A percentile compares a stretch with the other conserved stretches of the same genome.
Conservation (phyloP, 2,888 invertebrate genomes). For the Drosophila neotestacea region DNA sequence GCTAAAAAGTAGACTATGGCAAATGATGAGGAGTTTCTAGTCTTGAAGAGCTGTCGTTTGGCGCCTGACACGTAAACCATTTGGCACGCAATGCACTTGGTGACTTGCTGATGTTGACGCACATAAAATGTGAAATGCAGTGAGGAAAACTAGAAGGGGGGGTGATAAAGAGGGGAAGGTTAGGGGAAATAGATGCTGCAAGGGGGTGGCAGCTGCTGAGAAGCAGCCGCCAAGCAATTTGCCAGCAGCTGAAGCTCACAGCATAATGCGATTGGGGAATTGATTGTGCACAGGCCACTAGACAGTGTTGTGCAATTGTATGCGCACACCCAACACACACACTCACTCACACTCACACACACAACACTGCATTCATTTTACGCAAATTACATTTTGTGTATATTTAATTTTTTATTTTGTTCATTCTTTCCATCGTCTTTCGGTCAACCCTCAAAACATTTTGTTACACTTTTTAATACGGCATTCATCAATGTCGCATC, state of each 20-base stretch:
- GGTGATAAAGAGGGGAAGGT: neutral
- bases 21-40: conserved; percentile 37
- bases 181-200: neutral
- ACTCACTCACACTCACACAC: conserved; percentile 13
- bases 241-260: conserved; percentile 56
- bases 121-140: conserved; percentile 75
- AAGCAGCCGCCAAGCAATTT: conserved; percentile 71
- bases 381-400: conserved; percentile 74
- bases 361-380: conserved; percentile 60
- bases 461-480: conserved; percentile 62
- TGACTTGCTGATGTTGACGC: conserved; percentile 74
- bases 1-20: conserved; percentile 39
- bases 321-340: conserved; percentile 17
- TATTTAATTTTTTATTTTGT: conserved; percentile 8
- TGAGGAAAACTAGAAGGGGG: neutral
- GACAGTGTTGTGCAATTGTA: conserved; percentile 48
- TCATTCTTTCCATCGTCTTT: conserved; percentile 6
- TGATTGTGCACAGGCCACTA: conserved; percentile 62
- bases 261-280: conserved; percentile 78
- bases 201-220: conserved; percentile 2
- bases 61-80: conserved; percentile 78
- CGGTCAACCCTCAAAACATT: conserved; percentile 62
- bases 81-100: conserved; percentile 80
- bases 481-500: conserved; percentile 22
- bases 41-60: conserved; percentile 30